These are phyloP conservation scores for Thalassarche chlororhynchos DNA, from an alignment of 2,113 vertebrate genomes.

Conservation along the genomic window DNA sequence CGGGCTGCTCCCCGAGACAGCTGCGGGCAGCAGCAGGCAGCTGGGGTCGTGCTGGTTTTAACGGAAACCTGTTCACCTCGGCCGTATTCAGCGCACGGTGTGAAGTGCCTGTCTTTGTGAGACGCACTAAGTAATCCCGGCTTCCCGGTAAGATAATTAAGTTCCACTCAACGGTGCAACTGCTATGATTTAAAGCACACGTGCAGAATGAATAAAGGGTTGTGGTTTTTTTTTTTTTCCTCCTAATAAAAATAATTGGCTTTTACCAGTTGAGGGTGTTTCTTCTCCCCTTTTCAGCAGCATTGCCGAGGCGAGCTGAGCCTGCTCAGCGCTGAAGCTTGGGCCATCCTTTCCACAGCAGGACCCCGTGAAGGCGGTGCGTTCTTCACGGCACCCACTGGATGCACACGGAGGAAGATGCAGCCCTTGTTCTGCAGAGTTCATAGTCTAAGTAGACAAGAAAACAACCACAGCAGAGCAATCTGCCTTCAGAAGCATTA, in stretches of 20 bases:
- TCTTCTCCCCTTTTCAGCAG: neutral
- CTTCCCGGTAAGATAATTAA: neutral
- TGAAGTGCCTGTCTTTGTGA: neutral
- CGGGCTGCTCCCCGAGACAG: neutral
- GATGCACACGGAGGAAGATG: neutral
- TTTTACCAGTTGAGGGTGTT: neutral
- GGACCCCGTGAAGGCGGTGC: neutral
- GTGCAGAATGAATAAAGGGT: neutral
- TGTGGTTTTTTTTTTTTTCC: neutral
- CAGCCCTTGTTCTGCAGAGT: neutral
- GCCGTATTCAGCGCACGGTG: neutral
- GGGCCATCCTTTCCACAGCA: neutral
- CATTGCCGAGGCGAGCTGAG: fast-evolving
- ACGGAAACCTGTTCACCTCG: neutral
- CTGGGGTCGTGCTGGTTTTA: neutral
- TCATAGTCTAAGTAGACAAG: neutral
- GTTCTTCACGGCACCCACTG: neutral
- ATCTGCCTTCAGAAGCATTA: neutral
- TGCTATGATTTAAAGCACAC: neutral
- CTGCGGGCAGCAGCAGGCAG: neutral
- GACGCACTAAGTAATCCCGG: neutral
- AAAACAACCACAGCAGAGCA: neutral
- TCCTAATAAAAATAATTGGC: neutral
- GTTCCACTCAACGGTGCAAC: neutral
- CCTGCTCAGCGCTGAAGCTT: fast-evolving